phyloP scores from a whole-genome alignment of 2,113 vertebrate genomes.

The Zapornia atra region DNA sequence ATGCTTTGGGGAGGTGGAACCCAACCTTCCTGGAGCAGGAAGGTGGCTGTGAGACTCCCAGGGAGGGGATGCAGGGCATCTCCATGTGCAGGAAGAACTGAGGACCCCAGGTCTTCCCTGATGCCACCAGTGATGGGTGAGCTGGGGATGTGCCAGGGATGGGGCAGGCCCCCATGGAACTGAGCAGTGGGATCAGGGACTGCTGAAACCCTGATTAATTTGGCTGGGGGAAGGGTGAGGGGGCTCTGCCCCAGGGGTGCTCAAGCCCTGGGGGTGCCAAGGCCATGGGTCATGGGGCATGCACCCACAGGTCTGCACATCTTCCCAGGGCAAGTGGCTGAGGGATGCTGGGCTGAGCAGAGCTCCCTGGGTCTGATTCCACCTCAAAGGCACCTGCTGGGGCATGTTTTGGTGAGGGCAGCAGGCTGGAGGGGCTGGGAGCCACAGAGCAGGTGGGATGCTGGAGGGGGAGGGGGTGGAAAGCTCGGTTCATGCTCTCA shows the following conservation, averaged over 20 bases:
- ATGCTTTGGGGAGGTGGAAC: neutral
- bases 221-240: neutral
- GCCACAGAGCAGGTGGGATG: neutral
- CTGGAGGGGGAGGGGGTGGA: neutral
- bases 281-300: rapidly evolving
- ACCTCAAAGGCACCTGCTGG: neutral
- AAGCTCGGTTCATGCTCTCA: neutral
- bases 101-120: neutral
- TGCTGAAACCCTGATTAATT: neutral
- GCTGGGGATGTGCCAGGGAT: neutral
- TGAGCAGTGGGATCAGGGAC: neutral
- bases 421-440: neutral
- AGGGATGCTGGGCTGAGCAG: neutral
- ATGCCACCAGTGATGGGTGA: rapidly evolving
- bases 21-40: neutral
- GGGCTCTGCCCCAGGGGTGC: neutral
- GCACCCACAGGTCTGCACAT: neutral
- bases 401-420: rapidly evolving
- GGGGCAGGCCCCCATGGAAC: neutral
- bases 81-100: rapidly evolving
- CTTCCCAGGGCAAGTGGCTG: neutral
- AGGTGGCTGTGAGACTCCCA: neutral
- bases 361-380: neutral
- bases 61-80: too few species aligned
- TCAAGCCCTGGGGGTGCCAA: neutral